Base-by-base conservation (phyloP, 2,113 vertebrate species). In the Passer montanus region DNA sequence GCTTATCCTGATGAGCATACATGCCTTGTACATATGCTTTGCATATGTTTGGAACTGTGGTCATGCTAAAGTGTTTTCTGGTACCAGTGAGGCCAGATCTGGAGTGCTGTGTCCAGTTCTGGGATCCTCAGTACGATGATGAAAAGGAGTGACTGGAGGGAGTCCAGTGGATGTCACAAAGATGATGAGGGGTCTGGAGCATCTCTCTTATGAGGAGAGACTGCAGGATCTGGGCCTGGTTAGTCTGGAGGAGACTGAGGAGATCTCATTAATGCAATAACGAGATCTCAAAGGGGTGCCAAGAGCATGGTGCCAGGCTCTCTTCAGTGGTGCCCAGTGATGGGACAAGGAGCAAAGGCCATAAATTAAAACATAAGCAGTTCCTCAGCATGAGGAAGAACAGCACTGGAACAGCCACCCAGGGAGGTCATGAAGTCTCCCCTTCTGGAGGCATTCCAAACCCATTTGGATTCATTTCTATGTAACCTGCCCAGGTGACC, bases 211-310 rank as follows among this genome's bases (percentile, higher is more conserved):
- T 1, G 10, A 49, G 41, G 30, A 62, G 24, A 56, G 35, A 49
- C 21, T 49, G n/a, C 0, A 1, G 18, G 26, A 49, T 2, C 35
- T 55, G 26, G 17, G 41, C 15, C 26, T 47, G 15, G 5, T 49
- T 27, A 28, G 31, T 24, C 43, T 63, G 49, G 39, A 53, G 23
- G 27, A 69, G 35, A 14, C 10, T 13, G 30, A 43, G 35, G 35
- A 47, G 15, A 37, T 56, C 27, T 43, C 56, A 20, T 43, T 47
- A 84, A 13, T 70, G 23, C 35, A 43, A 21, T 17, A 46, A 27
- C 11, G 17, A 39, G 4, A 43, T 28, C 31, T 70, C 56, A 33
- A 33, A 77, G 56, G 12, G 22, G 1, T 77, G 64, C 28, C 56
- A 56, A 7, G 49, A 56, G 70, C 12, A 31, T 35, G 41, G 70